Evolutionary conservation across 64 coral and sea anemone species (phyloP), one percentile per base, ranked within the genome.

Genomic region (Montipora cactus): DNA sequence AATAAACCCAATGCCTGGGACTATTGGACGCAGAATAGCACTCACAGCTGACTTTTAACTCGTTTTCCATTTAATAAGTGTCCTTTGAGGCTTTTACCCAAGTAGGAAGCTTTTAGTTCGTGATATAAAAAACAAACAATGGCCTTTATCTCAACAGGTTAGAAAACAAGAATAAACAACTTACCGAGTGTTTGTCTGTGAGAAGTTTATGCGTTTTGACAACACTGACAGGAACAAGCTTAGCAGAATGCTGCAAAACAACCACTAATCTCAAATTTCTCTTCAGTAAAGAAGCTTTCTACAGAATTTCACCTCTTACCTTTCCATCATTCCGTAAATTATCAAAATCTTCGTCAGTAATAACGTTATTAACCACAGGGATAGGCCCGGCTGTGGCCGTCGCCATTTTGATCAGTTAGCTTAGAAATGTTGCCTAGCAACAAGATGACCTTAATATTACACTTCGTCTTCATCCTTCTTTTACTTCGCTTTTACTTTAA

Each of bases 301-400:
- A 22, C 5, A 72, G 64, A 25, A 79, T 79, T 45, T 48, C 28
- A 4, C 8, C 25, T 19, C 59, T 80, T 58, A 93, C 92, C 76
- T 93, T 93, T 79, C 81, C 84, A 44, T 89, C 87, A 3, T 72
- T 59, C 20, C 51, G 64, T 9, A 86, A 86, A 67, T 85, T 83
- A 6, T 82, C 67, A 7, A 88, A 88, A 22, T 93, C 92, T 93
- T 93, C 83, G 62, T 93, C 92, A 9, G 92, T 93, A 46, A 93
- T 81, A 19, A 93, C 92, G 51, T 93, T 93, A 87, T 93, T 93
- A 70, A 93, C 92, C 10, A 93, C 83, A 5, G 92, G 92, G 80
- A 93, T 93, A 44, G 84, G 75, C 74, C 67, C 51, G 2, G 76
- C 75, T 25, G 92, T 88, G 23, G 84, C 83, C 44, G 83, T 78